These are phyloP conservation scores for Aphaenogaster floridana DNA, from an alignment of 1,140 invertebrate genomes.

Conservation along the genomic window DNA sequence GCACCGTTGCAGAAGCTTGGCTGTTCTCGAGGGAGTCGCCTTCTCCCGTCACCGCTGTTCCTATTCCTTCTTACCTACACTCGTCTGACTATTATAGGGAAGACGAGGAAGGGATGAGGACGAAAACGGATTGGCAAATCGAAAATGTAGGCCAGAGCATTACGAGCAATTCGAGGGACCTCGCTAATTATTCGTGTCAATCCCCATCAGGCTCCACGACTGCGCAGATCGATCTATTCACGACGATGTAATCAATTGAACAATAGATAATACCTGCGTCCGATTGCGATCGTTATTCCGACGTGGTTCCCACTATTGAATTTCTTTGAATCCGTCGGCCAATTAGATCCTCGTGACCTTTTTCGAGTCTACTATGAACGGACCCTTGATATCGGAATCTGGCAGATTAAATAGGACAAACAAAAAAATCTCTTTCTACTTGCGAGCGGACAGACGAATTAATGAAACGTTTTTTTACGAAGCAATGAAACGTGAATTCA, in stretches of 20 bases:
- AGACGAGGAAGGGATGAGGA: background rate
- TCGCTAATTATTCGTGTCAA: conserved; percentile 62
- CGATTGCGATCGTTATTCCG: conserved; percentile 49
- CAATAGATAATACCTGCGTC: conserved; percentile 21
- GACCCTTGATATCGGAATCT: conserved; percentile 49
- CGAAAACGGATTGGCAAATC: conserved; percentile 59
- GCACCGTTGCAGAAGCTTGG: conserved; percentile 14
- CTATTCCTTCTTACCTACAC: conserved; percentile 38
- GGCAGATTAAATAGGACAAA: conserved; percentile 59
- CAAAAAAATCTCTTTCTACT: conserved; percentile 54
- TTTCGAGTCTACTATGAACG: conserved; percentile 33
- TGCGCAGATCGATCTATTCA: conserved; percentile 16
- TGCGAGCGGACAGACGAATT: conserved; percentile 37
- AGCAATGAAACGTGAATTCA: conserved; percentile 53
- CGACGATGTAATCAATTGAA: background rate
- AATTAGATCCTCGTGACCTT: conserved; percentile 46
- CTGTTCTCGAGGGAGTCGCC: conserved; percentile 35
- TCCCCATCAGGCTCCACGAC: conserved; percentile 8
- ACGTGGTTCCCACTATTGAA: conserved; percentile 45
- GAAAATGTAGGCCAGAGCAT: background rate
- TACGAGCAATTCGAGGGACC: conserved; percentile 2
- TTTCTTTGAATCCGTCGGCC: conserved; percentile 46
- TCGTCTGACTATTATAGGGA: conserved; percentile 9
- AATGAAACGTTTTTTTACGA: conserved; percentile 49
- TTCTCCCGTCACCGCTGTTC: background rate